Evolutionary conservation across 1,140 invertebrate species (phyloP), one percentile per base, ranked within the genome.

Genomic region (Lucilia cuprina): DNA sequence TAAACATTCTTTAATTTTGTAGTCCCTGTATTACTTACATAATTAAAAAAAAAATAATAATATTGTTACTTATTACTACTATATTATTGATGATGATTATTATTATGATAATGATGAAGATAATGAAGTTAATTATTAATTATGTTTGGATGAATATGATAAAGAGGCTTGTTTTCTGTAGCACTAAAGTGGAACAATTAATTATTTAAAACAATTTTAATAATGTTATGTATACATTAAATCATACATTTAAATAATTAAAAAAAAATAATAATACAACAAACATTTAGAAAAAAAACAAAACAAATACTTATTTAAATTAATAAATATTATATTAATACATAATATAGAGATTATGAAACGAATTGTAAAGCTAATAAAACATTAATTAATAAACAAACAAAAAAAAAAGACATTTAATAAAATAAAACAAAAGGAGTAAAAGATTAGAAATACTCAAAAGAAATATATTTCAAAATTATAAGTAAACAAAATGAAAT

Each of bases 111-210:
- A 60, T 17, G 14, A n/a, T 60, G n/a, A 60, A 14, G 55, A 60
- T 60, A n/a, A 60, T 60, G 2, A 60, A n/a, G 55, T 17, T 60
- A 7, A 60, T 60, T 21, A 70, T 70, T 70, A 21, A 70, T 5
- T 21, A 70, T 70, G n/a, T 19, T 65, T 17, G 13, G 50, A 0
- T 70, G 65, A 70, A 17, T 65, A 65, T 70, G 17, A 60, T 60
- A 60, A 60, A 14, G 65, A 70, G 21, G 65, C 65, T 70, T 60
- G 55, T 60, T 70, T 70, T 70, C 25, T 21, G 65, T 70, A 70
- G 65, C 65, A 70, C 65, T 70, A 25, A 70, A 70, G 65, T 70
- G 65, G 65, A 70, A 70, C 65, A 70, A 70, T 60, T 60, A 70
- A 70, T 70, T 70, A 60, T 70, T 70, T 19, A 70, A 7, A 70